phyloP scores from a whole-genome alignment of 1,140 invertebrate genomes.

The Mamestra configurata region DNA sequence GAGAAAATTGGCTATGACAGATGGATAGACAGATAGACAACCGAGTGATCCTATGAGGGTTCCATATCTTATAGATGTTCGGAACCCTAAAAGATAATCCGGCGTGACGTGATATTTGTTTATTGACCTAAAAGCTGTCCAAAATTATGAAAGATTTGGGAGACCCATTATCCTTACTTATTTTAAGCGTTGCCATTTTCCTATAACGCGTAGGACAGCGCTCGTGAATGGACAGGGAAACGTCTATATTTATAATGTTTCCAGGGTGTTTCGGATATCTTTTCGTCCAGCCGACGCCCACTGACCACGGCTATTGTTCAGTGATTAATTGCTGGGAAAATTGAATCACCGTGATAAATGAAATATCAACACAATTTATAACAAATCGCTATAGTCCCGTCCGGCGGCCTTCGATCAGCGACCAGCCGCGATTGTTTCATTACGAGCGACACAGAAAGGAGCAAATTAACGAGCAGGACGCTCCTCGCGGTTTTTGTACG shows the following conservation, averaged over 20 bases:
- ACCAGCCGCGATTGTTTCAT: constrained; percentile 51
- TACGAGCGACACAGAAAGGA: constrained; percentile 42
- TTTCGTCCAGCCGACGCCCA: constrained; percentile 26
- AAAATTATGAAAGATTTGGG: neutral
- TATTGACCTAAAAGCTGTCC: neutral
- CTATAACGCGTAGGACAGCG: neutral
- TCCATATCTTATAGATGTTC: no score
- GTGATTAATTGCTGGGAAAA: constrained; percentile 64
- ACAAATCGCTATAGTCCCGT: constrained; percentile 58
- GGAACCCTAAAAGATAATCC: neutral
- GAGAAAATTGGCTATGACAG: no score
- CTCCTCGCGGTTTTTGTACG: constrained; percentile 13
- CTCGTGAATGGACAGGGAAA: neutral
- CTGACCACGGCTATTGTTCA: constrained; percentile 56
- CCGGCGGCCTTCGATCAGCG: constrained; percentile 53
- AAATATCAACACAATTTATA: constrained; percentile 61
- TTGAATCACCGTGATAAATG: constrained; percentile 64
- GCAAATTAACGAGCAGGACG: constrained; percentile 48
- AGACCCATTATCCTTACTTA: neutral
- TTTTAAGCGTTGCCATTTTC: constrained; percentile 2
- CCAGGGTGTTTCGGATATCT: constrained; percentile 1
- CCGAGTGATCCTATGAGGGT: no score
- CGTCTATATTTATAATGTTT: constrained; percentile 12
- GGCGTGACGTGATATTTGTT: no score
- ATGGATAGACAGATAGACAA: no score